phyloP scores from a whole-genome alignment of 2,797 vertebrate species.

The Mormyrus hasselquistii region DNA sequence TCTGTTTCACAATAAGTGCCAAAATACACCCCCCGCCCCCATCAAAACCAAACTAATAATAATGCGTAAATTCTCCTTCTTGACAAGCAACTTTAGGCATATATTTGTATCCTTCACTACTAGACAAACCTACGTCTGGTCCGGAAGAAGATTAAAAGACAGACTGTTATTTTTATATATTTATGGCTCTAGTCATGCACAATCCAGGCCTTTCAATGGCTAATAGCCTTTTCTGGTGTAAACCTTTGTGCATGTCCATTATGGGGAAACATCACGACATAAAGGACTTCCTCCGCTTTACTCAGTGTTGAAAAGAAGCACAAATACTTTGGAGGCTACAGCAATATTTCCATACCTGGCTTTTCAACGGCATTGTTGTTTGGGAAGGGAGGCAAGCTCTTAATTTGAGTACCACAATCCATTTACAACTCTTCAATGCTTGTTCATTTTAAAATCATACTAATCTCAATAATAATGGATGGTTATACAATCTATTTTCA shows the following conservation, averaged over 20 bases:
- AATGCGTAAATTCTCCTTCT: not conserved
- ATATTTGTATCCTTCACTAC: not conserved
- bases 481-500: constrained; percentile 10
- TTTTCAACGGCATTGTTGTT: not conserved
- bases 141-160: not conserved
- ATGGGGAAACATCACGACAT: not conserved
- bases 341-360: not conserved
- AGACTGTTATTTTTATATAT: not conserved
- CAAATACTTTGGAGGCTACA: not conserved
- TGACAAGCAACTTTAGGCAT: not conserved
- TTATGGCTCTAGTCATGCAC: not conserved
- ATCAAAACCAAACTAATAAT: not conserved
- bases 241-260: not conserved
- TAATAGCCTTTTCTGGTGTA: not conserved
- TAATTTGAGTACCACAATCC: not conserved
- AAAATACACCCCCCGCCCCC: not conserved
- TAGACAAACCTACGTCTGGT: not conserved
- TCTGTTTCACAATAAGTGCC: not conserved
- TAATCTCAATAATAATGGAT: constrained; percentile 3
- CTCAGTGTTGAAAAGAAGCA: constrained; percentile 28
- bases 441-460: constrained; percentile 7
- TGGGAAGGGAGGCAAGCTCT: not conserved
- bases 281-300: constrained; percentile 29
- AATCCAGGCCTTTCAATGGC: not conserved
- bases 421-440: not conserved